Percentiles rank a stretch among this genome's conserved stretches.
Evolutionary conservation across 2,888 invertebrate genomes (phyloP).

Genomic region (Drosophila ezoana): DNA sequence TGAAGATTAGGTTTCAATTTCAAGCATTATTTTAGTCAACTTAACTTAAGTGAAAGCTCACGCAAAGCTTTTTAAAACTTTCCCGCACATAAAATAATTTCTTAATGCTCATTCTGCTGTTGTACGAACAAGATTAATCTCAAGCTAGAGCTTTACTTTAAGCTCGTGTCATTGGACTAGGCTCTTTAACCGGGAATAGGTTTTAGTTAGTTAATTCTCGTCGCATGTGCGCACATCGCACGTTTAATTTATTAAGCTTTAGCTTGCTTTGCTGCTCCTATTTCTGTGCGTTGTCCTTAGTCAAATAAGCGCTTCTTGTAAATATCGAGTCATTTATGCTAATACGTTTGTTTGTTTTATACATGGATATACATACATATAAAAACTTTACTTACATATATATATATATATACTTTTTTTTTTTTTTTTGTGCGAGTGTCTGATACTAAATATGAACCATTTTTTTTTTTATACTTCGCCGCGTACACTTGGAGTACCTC

Average conservation of each 20-base stretch:
- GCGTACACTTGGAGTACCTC: slow-evolving; percentile 72
- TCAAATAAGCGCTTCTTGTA: slow-evolving; percentile 76
- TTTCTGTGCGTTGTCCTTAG: slow-evolving; percentile 52
- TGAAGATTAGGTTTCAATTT: no score
- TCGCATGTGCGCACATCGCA: slow-evolving; percentile 25
- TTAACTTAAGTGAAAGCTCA: background rate
- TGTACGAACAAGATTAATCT: slow-evolving; percentile 4
- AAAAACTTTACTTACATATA: slow-evolving; percentile 9
- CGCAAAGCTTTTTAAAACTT: no score
- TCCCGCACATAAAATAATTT: no score
- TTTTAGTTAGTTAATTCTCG: slow-evolving; percentile 59
- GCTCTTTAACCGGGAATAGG: slow-evolving; percentile 37
- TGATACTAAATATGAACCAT: slow-evolving; percentile 25
- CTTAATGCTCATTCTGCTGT: background rate
- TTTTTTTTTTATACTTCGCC: slow-evolving; percentile 48
- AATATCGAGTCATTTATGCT: slow-evolving; percentile 81
- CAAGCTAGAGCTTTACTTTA: background rate
- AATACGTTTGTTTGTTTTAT: slow-evolving; percentile 45
- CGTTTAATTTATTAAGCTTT: slow-evolving; percentile 68
- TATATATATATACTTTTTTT: slow-evolving; percentile 25
- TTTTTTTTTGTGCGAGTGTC: slow-evolving; percentile 27
- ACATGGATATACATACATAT: slow-evolving; percentile 12
- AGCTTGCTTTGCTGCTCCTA: slow-evolving; percentile 45
- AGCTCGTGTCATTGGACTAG: slow-evolving; percentile 23
- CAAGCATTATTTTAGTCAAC: no score